phyloP scores from a whole-genome alignment of 1,140 invertebrate genomes.

The Heterodera schachtii region DNA sequence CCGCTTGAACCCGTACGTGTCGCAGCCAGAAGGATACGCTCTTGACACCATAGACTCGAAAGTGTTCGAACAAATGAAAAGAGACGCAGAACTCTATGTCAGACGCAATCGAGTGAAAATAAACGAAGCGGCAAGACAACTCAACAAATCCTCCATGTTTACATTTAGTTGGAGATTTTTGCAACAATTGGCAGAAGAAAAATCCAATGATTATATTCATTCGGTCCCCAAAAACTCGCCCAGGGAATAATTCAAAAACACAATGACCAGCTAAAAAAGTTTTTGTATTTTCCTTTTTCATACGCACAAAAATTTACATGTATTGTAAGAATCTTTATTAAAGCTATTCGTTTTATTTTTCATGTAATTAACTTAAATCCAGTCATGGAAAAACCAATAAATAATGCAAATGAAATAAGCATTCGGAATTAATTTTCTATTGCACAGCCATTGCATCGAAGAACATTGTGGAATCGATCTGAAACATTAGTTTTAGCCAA shows the following conservation, averaged over 20 bases:
- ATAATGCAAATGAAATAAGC: no score
- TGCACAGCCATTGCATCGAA: neutral
- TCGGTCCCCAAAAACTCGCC: neutral
- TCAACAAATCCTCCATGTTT: conserved; percentile 32
- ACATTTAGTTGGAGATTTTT: neutral
- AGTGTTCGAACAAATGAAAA: conserved; percentile 52
- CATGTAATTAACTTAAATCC: neutral
- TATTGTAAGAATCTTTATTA: no score
- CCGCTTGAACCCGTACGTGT: conserved; percentile 86
- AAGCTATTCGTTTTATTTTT: no score
- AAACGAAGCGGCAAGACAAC: conserved; percentile 43
- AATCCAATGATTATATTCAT: neutral
- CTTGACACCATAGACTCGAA: conserved; percentile 78
- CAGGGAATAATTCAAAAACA: neutral
- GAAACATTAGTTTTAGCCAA: neutral
- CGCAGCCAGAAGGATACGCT: conserved; percentile 73
- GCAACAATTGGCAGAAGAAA: neutral
- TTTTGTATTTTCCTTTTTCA: neutral
- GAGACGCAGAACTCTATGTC: conserved; percentile 58
- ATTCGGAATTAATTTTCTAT: neutral
- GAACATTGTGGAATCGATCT: neutral
- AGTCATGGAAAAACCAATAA: neutral
- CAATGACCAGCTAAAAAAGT: no score
- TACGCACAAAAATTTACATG: no score
- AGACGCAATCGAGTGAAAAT: conserved; percentile 57